Conservation (phyloP, 2,113 vertebrate genomes). For the Ahaetulla prasina region DNA sequence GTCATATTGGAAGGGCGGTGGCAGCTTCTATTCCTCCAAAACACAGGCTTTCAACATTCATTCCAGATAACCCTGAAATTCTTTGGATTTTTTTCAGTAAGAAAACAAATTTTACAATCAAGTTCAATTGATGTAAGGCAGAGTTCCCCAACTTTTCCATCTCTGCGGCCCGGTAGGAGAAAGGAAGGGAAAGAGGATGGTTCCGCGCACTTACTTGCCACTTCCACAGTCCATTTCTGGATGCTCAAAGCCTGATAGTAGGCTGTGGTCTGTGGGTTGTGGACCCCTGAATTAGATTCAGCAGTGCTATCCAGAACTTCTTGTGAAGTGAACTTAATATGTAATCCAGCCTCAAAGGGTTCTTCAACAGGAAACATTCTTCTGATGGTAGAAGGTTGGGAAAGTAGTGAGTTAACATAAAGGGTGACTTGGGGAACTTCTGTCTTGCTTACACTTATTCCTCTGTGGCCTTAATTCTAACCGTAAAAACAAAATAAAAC, state of each 20-base stretch:
- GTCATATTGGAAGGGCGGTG: not conserved
- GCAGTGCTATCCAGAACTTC: not conserved
- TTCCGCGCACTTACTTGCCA: too few relatives aligned
- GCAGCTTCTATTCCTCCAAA: not conserved
- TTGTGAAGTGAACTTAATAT: not conserved
- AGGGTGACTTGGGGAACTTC: not conserved
- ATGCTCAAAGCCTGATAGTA: too few relatives aligned
- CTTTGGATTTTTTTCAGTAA: not conserved
- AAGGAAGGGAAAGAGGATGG: too few relatives aligned
- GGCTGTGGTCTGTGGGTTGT: not conserved
- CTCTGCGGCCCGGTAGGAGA: too few relatives aligned
- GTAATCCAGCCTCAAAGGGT: not conserved
- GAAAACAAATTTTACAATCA: not conserved
- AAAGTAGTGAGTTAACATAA: not conserved
- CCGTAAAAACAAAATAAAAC: not conserved
- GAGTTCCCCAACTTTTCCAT: not conserved
- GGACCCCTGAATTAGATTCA: not conserved
- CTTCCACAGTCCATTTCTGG: too few relatives aligned
- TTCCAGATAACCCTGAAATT: not conserved
- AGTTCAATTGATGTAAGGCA: not conserved
- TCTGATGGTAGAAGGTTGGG: not conserved
- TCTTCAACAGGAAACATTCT: not conserved
- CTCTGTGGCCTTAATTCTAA: not conserved
- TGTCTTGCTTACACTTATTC: not conserved
- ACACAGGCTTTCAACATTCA: not conserved